Conservation (phyloP, 2,888 invertebrate species). For the Acanthoscelides obtectus region DNA sequence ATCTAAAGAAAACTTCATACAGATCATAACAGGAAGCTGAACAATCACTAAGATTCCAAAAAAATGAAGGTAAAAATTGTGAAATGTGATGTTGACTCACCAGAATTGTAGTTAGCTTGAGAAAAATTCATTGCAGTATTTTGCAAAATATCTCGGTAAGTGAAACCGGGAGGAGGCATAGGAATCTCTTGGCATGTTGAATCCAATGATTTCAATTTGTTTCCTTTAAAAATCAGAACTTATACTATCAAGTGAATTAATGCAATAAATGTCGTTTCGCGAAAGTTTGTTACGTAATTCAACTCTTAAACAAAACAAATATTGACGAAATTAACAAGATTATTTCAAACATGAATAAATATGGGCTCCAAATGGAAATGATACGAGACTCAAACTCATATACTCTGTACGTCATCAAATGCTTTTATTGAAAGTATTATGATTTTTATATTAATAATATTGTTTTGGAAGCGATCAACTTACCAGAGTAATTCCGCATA, state of each 20-base stretch:
- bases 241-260: too few relatives aligned
- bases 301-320: too few relatives aligned
- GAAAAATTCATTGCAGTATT: background rate
- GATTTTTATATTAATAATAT: background rate
- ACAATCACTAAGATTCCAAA: too few relatives aligned
- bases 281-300: too few relatives aligned
- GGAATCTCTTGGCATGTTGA: background rate
- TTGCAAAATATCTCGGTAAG: conserved; percentile 13
- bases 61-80: too few relatives aligned
- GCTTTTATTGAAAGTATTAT: conserved; percentile 14
- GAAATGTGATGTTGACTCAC: background rate
- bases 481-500: conserved; percentile 32
- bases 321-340: too few relatives aligned
- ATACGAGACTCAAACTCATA: too few relatives aligned
- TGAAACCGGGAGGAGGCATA: conserved; percentile 24
- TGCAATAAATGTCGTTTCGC: background rate
- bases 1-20: too few relatives aligned
- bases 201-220: background rate
- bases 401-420: background rate
- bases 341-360: too few relatives aligned
- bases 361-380: too few relatives aligned
- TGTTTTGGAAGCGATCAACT: conserved; percentile 5
- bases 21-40: too few relatives aligned
- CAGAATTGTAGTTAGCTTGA: background rate
- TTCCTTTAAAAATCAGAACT: background rate